phyloP scores from a whole-genome alignment of 2,113 vertebrate species.

The Nerophis ophidion region DNA sequence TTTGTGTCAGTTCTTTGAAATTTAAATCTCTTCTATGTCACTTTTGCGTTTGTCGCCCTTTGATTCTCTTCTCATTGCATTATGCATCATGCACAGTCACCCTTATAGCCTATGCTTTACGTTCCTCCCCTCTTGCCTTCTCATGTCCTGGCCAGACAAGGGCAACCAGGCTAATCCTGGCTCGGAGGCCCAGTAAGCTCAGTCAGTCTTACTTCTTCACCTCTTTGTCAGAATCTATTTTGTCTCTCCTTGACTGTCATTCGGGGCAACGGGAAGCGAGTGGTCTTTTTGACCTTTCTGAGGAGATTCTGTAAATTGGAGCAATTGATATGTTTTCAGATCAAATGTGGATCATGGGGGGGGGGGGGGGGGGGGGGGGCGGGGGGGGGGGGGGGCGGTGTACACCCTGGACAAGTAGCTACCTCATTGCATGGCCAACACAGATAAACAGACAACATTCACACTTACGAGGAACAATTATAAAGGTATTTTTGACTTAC shows the following conservation, averaged over 20 bases:
- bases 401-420: too few species aligned
- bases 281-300: conserved; percentile 45
- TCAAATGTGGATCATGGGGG: conserved; percentile 6
- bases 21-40: background rate
- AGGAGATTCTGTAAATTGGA: background rate
- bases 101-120: conserved; percentile 23
- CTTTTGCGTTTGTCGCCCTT: conserved; percentile 8
- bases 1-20: conserved; percentile 30
- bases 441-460: too few species aligned
- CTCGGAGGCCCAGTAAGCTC: conserved; percentile 47
- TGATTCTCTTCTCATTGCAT: conserved; percentile 21
- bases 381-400: too few species aligned
- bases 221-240: conserved; percentile 50
- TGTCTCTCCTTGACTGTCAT: conserved; percentile 31
- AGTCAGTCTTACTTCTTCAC: conserved; percentile 40
- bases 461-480: too few species aligned
- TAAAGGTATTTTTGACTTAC: too few species aligned
- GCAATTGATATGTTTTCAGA: conserved; percentile 4
- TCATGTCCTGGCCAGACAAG: conserved; percentile 42
- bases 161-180: conserved; percentile 60
- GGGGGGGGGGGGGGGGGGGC: too few species aligned
- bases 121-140: conserved; percentile 26
- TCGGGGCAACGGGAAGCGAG: conserved; percentile 36
- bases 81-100: conserved; percentile 33
- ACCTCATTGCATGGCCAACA: too few species aligned